These are phyloP conservation scores for Imbricaverruca yamaguchii DNA, from an alignment of 2,888 invertebrate species.

Conservation along the genomic window DNA sequence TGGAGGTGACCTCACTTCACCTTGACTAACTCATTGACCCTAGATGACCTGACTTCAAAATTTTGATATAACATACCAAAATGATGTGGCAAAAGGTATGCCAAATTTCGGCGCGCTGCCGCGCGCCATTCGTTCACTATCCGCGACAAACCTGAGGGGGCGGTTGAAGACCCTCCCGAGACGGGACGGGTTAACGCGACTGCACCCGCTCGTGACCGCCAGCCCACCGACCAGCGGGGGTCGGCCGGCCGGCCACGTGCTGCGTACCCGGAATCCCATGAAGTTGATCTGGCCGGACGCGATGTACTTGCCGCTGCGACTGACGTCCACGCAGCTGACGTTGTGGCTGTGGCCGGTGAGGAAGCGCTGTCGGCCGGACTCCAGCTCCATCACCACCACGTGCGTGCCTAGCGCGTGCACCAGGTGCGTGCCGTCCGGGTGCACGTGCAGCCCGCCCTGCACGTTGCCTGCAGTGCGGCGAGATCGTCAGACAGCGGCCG, in stretches of 20 bases:
- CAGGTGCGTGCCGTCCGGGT: constrained; percentile 58
- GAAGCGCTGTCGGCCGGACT: constrained; percentile 62
- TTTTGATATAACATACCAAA: too few relatives aligned
- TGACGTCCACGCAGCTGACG: constrained; percentile 67
- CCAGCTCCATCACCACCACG: constrained; percentile 46
- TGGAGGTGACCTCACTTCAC: too few relatives aligned
- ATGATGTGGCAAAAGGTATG: too few relatives aligned
- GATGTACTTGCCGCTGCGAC: constrained; percentile 63
- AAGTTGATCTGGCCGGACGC: constrained; percentile 87
- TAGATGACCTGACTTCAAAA: too few relatives aligned
- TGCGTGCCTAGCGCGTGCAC: constrained; percentile 37
- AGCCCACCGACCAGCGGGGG: too few relatives aligned
- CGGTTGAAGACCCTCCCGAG: not conserved
- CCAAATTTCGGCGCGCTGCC: too few relatives aligned
- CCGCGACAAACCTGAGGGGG: too few relatives aligned
- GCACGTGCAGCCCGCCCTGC: constrained; percentile 55
- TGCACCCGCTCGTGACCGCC: too few relatives aligned
- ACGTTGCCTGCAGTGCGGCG: constrained; percentile 27
- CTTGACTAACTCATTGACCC: too few relatives aligned
- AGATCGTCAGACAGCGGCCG: too few relatives aligned
- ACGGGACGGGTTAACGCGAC: not conserved
- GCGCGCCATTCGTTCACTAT: too few relatives aligned
- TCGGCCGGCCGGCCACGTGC: too few relatives aligned
- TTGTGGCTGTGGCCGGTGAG: constrained; percentile 71
- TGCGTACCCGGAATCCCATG: constrained; percentile 70